Evolutionary conservation across 2,113 vertebrate genomes (phyloP).

Genomic region (Numida meleagris): DNA sequence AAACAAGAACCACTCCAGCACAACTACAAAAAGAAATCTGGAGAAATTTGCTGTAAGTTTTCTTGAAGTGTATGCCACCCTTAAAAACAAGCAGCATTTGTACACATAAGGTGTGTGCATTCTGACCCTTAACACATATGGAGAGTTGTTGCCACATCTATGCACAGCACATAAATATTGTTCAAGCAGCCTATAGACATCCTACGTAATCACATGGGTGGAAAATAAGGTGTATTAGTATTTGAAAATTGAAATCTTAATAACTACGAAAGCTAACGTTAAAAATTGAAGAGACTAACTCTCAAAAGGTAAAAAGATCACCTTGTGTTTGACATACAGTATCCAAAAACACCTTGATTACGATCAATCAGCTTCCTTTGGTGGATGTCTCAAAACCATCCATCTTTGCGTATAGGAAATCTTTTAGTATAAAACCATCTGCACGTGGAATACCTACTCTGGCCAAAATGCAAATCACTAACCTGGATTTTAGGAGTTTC

Average conservation of each 20-base stretch:
- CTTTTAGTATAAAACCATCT: not conserved
- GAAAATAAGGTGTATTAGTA: not conserved
- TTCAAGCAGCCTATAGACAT: not conserved
- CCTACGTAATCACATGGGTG: fast-evolving
- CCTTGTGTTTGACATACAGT: not conserved
- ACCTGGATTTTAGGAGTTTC: not conserved
- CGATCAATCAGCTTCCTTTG: not conserved
- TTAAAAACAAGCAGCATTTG: not conserved
- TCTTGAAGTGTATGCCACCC: not conserved
- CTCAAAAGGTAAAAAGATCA: not conserved
- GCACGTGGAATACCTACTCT: not conserved
- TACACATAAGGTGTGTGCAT: fast-evolving
- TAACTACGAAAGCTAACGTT: not conserved
- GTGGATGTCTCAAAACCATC: not conserved
- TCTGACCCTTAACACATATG: not conserved
- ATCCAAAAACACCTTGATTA: not conserved
- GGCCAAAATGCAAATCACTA: not conserved
- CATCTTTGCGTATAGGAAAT: not conserved
- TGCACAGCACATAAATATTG: not conserved
- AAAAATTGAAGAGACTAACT: not conserved
- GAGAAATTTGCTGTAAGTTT: not conserved
- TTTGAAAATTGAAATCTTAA: not conserved
- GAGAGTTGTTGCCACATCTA: not conserved
- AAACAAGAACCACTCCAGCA: not conserved
- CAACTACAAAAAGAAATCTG: not conserved